Conservation (phyloP, 2,888 invertebrate species). For the Lepidonotus clava region DNA sequence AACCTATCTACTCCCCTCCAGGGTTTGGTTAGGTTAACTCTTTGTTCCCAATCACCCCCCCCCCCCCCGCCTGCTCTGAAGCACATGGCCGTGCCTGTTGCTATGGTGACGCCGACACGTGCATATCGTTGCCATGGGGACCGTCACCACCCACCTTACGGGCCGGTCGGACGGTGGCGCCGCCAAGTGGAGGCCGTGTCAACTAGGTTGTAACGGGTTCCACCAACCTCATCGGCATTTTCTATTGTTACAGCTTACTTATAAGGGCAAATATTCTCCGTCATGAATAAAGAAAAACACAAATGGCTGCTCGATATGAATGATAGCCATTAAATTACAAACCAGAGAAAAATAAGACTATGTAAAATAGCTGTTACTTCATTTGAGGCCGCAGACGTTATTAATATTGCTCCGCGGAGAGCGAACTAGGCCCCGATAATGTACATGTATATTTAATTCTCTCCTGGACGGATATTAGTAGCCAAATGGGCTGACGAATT, state of each 20-base stretch:
- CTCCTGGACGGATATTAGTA: neutral
- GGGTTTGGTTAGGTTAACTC: neutral
- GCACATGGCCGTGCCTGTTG: slow-evolving; percentile 27
- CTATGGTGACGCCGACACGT: slow-evolving; percentile 22
- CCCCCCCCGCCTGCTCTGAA: neutral
- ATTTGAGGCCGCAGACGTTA: neutral
- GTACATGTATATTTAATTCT: neutral
- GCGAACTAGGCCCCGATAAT: too few relatives aligned
- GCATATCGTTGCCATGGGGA: slow-evolving; percentile 45
- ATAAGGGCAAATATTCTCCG: too few relatives aligned
- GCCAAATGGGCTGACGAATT: neutral
- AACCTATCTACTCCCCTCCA: neutral
- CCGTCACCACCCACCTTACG: slow-evolving; percentile 32
- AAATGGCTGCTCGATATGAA: too few relatives aligned
- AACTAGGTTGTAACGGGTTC: too few relatives aligned
- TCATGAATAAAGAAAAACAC: too few relatives aligned
- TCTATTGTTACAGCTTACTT: too few relatives aligned
- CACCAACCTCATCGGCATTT: too few relatives aligned
- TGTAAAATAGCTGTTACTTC: neutral
- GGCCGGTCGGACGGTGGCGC: slow-evolving; percentile 9
- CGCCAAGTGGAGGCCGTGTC: neutral
- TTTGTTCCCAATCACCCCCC: neutral
- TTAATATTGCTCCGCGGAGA: neutral
- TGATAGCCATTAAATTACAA: too few relatives aligned
- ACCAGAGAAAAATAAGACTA: too few relatives aligned